Evolutionary conservation across 2,888 invertebrate genomes (phyloP).

Genomic region (Rhagium mordax): DNA sequence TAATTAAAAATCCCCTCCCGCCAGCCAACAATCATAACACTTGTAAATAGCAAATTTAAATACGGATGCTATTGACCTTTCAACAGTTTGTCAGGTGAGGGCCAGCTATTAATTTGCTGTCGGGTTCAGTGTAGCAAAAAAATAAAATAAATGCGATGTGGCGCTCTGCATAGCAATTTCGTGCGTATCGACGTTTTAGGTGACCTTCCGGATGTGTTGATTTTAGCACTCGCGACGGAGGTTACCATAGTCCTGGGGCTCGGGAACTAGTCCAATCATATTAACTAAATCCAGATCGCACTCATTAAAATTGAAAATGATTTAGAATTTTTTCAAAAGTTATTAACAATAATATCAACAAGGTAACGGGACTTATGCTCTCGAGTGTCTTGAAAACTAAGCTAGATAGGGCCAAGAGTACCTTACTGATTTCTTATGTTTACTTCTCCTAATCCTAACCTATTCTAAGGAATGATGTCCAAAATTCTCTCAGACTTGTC

Average conservation of each 20-base stretch:
- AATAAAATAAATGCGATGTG: conserved; percentile 9
- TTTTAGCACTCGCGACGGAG: not conserved
- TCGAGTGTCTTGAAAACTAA: too few species aligned
- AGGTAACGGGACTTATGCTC: too few species aligned
- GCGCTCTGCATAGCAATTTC: conserved; percentile 6
- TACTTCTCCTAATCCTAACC: too few species aligned
- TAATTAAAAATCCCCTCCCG: not conserved
- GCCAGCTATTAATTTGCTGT: conserved; percentile 16
- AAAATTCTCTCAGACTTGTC: too few species aligned
- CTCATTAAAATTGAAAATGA: too few species aligned
- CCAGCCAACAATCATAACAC: not conserved
- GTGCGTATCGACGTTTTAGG: not conserved
- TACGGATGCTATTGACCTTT: conserved; percentile 7
- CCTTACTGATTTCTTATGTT: too few species aligned
- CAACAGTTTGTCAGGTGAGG: conserved; percentile 3
- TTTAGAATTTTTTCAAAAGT: too few species aligned
- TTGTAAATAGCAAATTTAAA: conserved; percentile 2
- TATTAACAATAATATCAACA: too few species aligned
- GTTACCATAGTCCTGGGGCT: not conserved
- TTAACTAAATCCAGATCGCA: too few species aligned
- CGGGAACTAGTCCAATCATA: too few species aligned
- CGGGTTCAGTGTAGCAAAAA: conserved; percentile 1
- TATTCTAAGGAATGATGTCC: too few species aligned
- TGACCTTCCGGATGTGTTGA: conserved; percentile 5
- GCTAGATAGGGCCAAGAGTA: too few species aligned